A percentile compares a stretch with the other conserved stretches of the same genome.
phyloP scores from a whole-genome alignment of 2,113 vertebrate species.

The Choloepus hoffmanni region DNA sequence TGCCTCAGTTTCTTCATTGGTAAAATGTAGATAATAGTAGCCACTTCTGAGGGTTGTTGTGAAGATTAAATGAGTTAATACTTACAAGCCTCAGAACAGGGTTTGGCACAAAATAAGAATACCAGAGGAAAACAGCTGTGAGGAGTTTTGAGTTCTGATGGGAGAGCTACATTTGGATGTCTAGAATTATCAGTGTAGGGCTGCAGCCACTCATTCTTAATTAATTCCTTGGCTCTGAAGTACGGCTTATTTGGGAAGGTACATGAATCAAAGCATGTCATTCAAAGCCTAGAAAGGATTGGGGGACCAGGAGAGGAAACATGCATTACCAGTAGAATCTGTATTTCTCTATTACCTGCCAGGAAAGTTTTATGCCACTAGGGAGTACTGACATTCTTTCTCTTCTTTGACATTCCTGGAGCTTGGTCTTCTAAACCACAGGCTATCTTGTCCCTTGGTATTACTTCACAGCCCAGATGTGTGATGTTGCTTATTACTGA shows the following conservation, averaged over 20 bases:
- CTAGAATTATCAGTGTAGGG: neutral
- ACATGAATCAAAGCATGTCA: neutral
- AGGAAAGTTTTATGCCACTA: neutral
- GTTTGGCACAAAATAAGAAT: neutral
- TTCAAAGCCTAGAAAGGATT: slow-evolving; percentile 9
- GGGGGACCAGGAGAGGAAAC: neutral
- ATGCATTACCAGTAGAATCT: neutral
- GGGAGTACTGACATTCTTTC: neutral
- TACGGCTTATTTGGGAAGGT: neutral
- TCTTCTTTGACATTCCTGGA: neutral
- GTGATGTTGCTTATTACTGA: neutral
- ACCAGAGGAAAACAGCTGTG: slow-evolving; percentile 5
- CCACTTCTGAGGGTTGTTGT: neutral
- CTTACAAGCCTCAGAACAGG: neutral
- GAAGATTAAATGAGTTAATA: slow-evolving; percentile 15
- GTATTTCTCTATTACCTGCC: neutral
- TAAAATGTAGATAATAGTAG: neutral
- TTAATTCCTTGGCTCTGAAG: slow-evolving; percentile 22
- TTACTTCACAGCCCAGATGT: neutral
- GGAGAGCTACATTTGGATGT: neutral
- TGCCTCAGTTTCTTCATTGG: neutral
- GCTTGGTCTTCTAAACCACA: neutral
- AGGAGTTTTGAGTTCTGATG: neutral
- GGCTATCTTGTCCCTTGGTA: neutral
- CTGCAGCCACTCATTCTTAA: neutral